These are phyloP conservation scores for Pecten maximus DNA, from an alignment of 2,888 invertebrate genomes.

Conservation along the genomic window DNA sequence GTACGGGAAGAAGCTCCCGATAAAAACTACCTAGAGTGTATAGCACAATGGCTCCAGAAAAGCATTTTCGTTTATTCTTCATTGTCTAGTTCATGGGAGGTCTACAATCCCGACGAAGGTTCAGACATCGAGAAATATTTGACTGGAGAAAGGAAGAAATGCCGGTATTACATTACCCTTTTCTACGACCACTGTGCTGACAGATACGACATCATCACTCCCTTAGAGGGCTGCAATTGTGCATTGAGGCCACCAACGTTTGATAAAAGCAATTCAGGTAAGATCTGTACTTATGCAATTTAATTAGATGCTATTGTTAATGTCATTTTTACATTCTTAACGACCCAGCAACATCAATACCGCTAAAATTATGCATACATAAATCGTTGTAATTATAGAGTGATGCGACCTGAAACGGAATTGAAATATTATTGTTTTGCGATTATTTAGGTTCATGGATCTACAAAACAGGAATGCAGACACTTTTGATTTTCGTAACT, in stretches of 20 bases:
- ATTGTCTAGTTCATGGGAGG: not conserved
- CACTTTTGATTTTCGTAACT: too few relatives aligned
- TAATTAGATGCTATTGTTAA: too few relatives aligned
- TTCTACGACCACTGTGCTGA: not conserved
- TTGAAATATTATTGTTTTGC: too few relatives aligned
- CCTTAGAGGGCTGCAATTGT: not conserved
- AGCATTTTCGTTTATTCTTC: not conserved
- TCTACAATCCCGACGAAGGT: not conserved
- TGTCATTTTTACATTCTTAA: too few relatives aligned
- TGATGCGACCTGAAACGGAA: too few relatives aligned
- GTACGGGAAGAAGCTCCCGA: not conserved
- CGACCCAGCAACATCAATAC: too few relatives aligned
- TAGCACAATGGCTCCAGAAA: not conserved
- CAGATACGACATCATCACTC: conserved; percentile 12
- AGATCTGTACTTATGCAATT: too few relatives aligned
- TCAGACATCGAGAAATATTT: not conserved
- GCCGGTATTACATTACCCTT: not conserved
- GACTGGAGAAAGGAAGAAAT: not conserved
- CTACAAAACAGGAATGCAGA: too few relatives aligned
- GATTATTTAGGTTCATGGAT: too few relatives aligned
- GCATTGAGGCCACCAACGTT: not conserved
- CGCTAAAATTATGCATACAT: too few relatives aligned
- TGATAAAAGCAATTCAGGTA: not conserved
- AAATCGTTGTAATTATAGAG: too few relatives aligned
- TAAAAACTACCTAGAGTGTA: not conserved